Conservation (phyloP, 2,797 vertebrate genomes). For the Cichlasoma orientale region DNA sequence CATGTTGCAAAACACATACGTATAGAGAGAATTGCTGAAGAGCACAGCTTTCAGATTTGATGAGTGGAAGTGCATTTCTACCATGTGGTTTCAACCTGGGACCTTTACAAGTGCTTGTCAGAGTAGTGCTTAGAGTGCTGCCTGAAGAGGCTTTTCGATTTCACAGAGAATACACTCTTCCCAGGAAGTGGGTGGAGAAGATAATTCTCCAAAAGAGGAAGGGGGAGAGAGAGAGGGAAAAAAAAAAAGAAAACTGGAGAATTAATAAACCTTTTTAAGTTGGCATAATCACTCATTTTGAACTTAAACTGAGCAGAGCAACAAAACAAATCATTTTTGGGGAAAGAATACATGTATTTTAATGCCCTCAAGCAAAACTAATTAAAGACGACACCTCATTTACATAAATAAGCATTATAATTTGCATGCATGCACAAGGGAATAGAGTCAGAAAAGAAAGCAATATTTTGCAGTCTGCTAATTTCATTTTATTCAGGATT, state of each 20-base stretch:
- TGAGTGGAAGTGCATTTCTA: slow-evolving; percentile 71
- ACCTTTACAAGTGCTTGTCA: slow-evolving; percentile 73
- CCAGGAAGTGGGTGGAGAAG: slow-evolving; percentile 80
- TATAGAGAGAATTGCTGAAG: slow-evolving; percentile 39
- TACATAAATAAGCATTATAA: slow-evolving; percentile 91
- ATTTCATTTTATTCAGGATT: slow-evolving; percentile 90
- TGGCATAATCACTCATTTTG: slow-evolving; percentile 85
- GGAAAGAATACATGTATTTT: slow-evolving; percentile 90
- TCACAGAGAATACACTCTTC: slow-evolving; percentile 74
- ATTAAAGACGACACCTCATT: slow-evolving; percentile 91
- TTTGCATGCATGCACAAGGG: slow-evolving; percentile 87
- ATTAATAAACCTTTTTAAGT: slow-evolving; percentile 87
- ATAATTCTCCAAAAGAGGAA: slow-evolving; percentile 77
- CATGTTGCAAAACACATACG: slow-evolving; percentile 30
- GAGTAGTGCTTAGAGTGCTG: slow-evolving; percentile 64
- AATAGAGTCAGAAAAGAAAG: slow-evolving; percentile 86
- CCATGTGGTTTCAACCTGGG: slow-evolving; percentile 75
- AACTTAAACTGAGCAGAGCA: slow-evolving; percentile 85
- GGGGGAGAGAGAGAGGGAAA: neutral
- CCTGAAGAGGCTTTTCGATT: slow-evolving; percentile 80
- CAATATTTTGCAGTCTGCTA: slow-evolving; percentile 89
- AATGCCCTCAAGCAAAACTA: slow-evolving; percentile 90
- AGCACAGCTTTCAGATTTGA: slow-evolving; percentile 63
- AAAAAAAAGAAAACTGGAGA: slow-evolving; percentile 68
- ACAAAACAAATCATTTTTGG: slow-evolving; percentile 89